These are phyloP conservation scores for Drosophila quinaria DNA, from an alignment of 2,888 invertebrate genomes.

Conservation along the genomic window DNA sequence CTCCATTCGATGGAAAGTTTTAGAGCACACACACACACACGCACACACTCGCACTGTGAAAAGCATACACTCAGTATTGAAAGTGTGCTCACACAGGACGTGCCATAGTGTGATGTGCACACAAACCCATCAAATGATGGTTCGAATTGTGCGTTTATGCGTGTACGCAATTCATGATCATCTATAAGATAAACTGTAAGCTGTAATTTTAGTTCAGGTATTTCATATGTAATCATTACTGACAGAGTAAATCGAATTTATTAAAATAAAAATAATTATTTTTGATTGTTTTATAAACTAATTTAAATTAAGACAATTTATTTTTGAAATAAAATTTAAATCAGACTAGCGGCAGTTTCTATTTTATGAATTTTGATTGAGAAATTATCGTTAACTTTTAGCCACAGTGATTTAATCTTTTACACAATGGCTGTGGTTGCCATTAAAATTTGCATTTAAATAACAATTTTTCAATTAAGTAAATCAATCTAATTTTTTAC, in stretches of 20 bases:
- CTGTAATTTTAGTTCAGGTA: no score
- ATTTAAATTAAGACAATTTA: no score
- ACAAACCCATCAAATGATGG: constrained; percentile 15
- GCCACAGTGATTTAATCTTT: no score
- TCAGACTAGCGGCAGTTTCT: no score
- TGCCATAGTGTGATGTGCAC: constrained; percentile 32
- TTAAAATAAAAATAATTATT: no score
- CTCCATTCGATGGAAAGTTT: constrained; percentile 56
- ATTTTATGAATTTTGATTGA: no score
- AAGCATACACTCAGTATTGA: constrained; percentile 16
- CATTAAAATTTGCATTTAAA: background rate
- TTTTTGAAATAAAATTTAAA: no score
- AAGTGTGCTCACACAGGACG: constrained; percentile 28
- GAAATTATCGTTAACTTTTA: no score
- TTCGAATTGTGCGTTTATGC: constrained; percentile 38
- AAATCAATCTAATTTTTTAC: background rate
- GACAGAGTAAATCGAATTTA: no score
- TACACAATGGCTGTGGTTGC: background rate
- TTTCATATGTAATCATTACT: no score
- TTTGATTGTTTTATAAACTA: no score
- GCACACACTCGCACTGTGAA: constrained; percentile 17
- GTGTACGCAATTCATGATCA: constrained; percentile 4
- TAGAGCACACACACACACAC: constrained; percentile 41
- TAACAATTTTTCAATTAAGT: fast-evolving
- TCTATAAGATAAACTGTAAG: no score